Conservation (phyloP, 1,140 invertebrate species). For the Pseudomyrmex gracilis region DNA sequence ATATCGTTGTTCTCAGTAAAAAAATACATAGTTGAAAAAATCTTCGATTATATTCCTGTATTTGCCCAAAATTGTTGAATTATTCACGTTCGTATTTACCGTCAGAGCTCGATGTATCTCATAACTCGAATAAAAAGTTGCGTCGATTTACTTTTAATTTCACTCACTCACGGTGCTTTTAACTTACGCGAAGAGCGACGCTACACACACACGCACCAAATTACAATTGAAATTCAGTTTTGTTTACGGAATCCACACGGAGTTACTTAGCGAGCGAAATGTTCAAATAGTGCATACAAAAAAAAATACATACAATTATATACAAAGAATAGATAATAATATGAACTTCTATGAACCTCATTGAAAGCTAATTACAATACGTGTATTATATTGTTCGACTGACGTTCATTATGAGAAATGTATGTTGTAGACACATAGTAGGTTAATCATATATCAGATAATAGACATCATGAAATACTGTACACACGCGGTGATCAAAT, state of each 20-base stretch:
- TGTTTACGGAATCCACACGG: neutral
- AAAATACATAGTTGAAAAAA: too few species aligned
- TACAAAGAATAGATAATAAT: neutral
- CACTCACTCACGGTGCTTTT: neutral
- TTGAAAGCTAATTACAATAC: conserved; percentile 6
- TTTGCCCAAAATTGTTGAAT: neutral
- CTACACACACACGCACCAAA: neutral
- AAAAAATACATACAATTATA: too few species aligned
- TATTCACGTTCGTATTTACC: neutral
- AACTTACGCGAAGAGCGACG: neutral
- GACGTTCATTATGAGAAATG: neutral
- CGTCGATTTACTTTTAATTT: conserved; percentile 34
- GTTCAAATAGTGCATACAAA: too few species aligned
- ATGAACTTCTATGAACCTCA: neutral
- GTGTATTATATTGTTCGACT: conserved; percentile 4
- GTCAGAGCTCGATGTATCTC: neutral
- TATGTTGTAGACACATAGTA: neutral
- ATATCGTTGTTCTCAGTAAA: too few species aligned
- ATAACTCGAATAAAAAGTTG: conserved; percentile 12
- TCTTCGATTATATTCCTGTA: neutral
- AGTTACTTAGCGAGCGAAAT: neutral
- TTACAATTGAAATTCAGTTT: conserved; percentile 7
- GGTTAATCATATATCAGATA: conserved; percentile 40
- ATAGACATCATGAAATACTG: conserved; percentile 20
- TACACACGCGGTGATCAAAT: conserved; percentile 23